A percentile compares a stretch with the other conserved stretches of the same genome.
Conservation (phyloP, 2,797 vertebrate genomes). For the Clarias fuscus region DNA sequence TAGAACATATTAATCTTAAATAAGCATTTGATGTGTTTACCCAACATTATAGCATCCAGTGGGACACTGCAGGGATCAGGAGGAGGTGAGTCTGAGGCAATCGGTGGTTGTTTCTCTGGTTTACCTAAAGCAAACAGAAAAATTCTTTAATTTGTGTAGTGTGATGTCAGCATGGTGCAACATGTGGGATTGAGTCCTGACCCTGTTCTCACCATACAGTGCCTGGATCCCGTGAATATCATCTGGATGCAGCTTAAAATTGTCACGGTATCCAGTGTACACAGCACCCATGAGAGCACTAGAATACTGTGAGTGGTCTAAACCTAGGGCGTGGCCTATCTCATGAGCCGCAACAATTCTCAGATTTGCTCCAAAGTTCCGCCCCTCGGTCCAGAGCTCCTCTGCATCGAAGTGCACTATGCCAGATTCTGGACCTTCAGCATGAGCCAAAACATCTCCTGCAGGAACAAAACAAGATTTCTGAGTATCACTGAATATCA, state of each 20-base stretch:
- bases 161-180: neutral
- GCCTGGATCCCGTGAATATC: conserved; percentile 83
- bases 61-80: conserved; percentile 75
- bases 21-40: conserved; percentile 60
- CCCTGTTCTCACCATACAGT: conserved; percentile 75
- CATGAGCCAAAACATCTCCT: conserved; percentile 83
- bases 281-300: conserved; percentile 82
- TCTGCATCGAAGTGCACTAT: conserved; percentile 82
- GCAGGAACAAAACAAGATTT: neutral
- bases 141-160: neutral
- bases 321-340: conserved; percentile 83
- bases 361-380: conserved; percentile 75
- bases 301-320: conserved; percentile 79
- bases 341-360: conserved; percentile 85
- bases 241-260: conserved; percentile 80
- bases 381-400: conserved; percentile 83
- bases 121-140: conserved; percentile 61
- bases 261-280: conserved; percentile 75
- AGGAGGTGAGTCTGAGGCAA: conserved; percentile 29
- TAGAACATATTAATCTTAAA: neutral
- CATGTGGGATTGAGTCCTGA: neutral
- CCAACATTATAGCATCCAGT: conserved; percentile 80
- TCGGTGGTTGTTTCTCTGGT: conserved; percentile 48
- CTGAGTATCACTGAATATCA: neutral
- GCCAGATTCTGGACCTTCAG: conserved; percentile 80